Evolutionary conservation across 2,113 vertebrate genomes (phyloP).

Genomic region (Craseonycteris thonglongyai): DNA sequence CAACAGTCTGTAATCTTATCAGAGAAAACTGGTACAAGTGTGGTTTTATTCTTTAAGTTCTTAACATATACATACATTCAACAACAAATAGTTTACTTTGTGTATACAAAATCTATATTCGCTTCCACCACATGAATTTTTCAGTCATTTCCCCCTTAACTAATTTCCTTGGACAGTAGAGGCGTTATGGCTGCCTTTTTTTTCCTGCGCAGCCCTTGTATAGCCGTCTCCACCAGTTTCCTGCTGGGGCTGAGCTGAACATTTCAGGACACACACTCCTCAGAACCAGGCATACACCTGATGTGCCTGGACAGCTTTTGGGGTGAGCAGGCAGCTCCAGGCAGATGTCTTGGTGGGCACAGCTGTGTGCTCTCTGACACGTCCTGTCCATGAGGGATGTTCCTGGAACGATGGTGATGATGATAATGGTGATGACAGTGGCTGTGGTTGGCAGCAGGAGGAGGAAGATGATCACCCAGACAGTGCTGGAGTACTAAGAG

Average conservation of each 20-base stretch:
- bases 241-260: not conserved
- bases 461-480: conserved; percentile 22
- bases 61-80: not conserved
- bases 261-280: not conserved
- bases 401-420: not conserved
- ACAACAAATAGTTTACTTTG: not conserved
- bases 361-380: conserved; percentile 23
- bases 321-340: conserved; percentile 26
- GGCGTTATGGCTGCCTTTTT: too few relatives aligned
- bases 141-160: not conserved
- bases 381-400: not conserved
- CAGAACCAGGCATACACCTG: not conserved
- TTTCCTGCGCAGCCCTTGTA: too few relatives aligned
- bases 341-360: conserved; percentile 44
- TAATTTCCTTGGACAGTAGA: conserved; percentile 12
- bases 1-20: not conserved
- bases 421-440: conserved; percentile 49
- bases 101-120: not conserved
- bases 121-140: not conserved
- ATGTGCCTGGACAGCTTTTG: conserved; percentile 50
- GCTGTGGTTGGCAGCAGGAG: not conserved
- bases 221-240: not conserved
- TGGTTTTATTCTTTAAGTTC: conserved; percentile 19
- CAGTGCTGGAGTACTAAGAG: not conserved
- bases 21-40: not conserved